Evolutionary conservation across 1,140 invertebrate genomes (phyloP), one percentile per base, ranked within the genome.

Genomic region (Tribolium madens): DNA sequence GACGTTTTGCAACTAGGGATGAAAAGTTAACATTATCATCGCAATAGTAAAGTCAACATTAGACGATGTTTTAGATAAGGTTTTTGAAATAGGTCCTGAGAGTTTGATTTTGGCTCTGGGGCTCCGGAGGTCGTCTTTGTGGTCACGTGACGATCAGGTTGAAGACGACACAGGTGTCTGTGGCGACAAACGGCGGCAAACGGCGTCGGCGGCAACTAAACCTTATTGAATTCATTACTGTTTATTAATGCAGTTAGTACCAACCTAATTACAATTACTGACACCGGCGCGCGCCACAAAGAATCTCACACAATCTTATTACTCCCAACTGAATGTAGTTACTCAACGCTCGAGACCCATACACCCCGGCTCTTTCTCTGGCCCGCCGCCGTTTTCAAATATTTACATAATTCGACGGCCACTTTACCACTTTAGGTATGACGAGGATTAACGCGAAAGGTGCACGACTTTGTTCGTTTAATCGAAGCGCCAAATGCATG

Each of bases 181-280:
- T 73, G 71, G 75, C 74, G 74, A 75, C 76, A 80, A 80, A 78
- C 79, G 81, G 80, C 77, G 81, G 75, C 71, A 78, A 78, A 78
- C 78, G 80, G 69, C 73, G 79, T 73, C 64, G 78, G 74, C 78
- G 80, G 81, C 76, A 82, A 84, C 76, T 81, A 83, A 80, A 81
- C 82, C 80, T 82, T 82, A 84, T 84, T 83, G 82, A 84, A 84
- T 84, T 84, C 82, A 84, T 84, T 84, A 84, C 79, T 81, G 82
- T 83, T 83, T 83, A 84, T 84, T 84, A 84, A 84, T 83, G 83
- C 81, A 84, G 83, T 84, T 84, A 84, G 82, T 80, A 79, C 73
- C 68, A 84, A 82, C 83, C 81, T 82, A 84, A 83, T 84, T 84
- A 83, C 81, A 84, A 84, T 84, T 84, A 84, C 82, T 82, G 82